phyloP scores from a whole-genome alignment of 2,888 invertebrate species.

The Chirona hameri region DNA sequence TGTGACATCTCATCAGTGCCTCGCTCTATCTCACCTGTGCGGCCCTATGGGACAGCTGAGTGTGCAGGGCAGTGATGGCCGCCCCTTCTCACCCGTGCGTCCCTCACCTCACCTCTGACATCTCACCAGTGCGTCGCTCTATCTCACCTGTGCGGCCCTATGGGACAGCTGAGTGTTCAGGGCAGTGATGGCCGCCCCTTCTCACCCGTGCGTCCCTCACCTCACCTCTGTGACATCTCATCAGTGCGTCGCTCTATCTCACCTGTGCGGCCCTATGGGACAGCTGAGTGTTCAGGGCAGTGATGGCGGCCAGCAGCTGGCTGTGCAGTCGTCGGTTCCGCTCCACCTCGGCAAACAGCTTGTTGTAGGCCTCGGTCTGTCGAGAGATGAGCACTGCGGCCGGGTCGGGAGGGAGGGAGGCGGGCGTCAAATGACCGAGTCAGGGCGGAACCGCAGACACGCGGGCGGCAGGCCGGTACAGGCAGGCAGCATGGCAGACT shows the following conservation, averaged over 20 bases:
- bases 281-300: not conserved
- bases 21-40: too few relatives aligned
- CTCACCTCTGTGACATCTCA: too few relatives aligned
- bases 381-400: not conserved
- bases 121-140: too few relatives aligned
- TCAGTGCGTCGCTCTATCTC: not conserved
- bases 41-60: too few relatives aligned
- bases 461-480: too few relatives aligned
- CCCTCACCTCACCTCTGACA: too few relatives aligned
- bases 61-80: not conserved
- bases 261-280: not conserved
- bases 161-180: not conserved
- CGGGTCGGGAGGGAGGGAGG: not conserved
- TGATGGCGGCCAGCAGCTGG: conserved; percentile 5
- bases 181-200: not conserved
- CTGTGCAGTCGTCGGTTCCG: not conserved
- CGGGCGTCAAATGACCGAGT: not conserved
- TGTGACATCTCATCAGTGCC: too few relatives aligned
- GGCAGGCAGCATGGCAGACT: too few relatives aligned
- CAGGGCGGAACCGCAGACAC: too few relatives aligned
- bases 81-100: not conserved
- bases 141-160: not conserved
- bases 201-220: too few relatives aligned
- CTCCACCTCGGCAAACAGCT: conserved; percentile 26
- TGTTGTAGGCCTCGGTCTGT: conserved; percentile 9